Conservation (phyloP, 2,113 vertebrate genomes). For the Epinephelus moara region DNA sequence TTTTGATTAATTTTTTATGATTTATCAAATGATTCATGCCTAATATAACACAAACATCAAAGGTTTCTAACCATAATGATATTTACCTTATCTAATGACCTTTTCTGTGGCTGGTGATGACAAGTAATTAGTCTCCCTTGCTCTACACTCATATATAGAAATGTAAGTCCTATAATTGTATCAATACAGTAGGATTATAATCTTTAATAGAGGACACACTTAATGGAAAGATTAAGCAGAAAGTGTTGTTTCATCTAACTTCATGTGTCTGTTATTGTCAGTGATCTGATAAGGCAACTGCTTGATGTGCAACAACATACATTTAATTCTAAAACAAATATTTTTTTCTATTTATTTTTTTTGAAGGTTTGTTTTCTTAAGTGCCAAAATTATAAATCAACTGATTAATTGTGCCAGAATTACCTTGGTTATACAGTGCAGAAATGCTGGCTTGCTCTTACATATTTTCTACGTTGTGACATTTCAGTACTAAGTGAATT, state of each 20-base stretch:
- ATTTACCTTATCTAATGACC: neutral
- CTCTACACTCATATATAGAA: neutral
- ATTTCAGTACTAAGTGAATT: slow-evolving; percentile 24
- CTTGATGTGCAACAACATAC: too few species aligned
- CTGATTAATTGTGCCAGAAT: neutral
- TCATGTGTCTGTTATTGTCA: neutral
- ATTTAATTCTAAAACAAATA: too few species aligned
- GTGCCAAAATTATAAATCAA: neutral
- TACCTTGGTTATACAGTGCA: neutral
- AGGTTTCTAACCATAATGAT: neutral
- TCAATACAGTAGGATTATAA: neutral
- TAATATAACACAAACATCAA: neutral
- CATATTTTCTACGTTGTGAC: neutral
- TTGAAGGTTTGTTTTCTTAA: neutral
- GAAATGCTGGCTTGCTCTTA: neutral
- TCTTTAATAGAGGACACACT: neutral
- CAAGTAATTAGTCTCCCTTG: neutral
- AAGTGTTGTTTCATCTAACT: neutral
- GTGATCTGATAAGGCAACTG: neutral
- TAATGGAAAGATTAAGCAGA: neutral
- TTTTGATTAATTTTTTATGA: neutral
- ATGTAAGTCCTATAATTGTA: neutral
- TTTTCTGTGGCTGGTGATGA: neutral
- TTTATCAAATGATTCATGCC: neutral
- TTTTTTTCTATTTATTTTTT: too few species aligned